These are phyloP conservation scores for Ictidomys tridecemlineatus DNA, from an alignment of 2,113 vertebrate genomes.

Conservation along the genomic window DNA sequence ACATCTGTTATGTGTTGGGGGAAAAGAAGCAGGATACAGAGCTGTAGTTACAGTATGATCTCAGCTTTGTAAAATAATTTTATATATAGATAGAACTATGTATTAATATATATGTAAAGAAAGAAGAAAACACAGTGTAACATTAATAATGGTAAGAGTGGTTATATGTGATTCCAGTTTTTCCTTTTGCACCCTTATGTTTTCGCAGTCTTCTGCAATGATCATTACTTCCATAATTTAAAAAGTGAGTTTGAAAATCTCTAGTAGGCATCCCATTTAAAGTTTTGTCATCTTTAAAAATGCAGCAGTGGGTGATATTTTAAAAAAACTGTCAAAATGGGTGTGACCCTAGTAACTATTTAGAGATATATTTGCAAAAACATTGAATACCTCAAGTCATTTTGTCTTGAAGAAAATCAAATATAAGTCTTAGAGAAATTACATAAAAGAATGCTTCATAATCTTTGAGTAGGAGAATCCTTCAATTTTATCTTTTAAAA, in stretches of 20 bases:
- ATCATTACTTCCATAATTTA: slow-evolving; percentile 44
- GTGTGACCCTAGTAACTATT: slow-evolving; percentile 1
- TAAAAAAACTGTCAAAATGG: slow-evolving; percentile 1
- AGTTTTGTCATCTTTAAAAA: slow-evolving; percentile 57
- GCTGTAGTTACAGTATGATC: background rate
- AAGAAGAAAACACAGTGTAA: slow-evolving; percentile 42
- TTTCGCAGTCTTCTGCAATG: slow-evolving; percentile 31
- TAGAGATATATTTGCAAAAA: slow-evolving; percentile 60
- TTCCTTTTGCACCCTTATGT: background rate
- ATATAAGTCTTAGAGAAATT: slow-evolving; percentile 53
- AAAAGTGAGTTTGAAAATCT: slow-evolving; percentile 54
- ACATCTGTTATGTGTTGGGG: background rate
- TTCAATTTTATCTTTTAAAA: slow-evolving; percentile 30
- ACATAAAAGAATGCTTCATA: slow-evolving; percentile 26
- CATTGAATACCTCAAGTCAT: slow-evolving; percentile 51
- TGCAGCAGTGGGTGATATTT: slow-evolving; percentile 9
- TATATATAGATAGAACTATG: slow-evolving; percentile 26
- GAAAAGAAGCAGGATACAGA: slow-evolving; percentile 26
- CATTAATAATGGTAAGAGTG: slow-evolving; percentile 4
- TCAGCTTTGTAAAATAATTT: slow-evolving; percentile 59
- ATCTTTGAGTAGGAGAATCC: slow-evolving; percentile 38
- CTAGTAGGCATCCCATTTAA: slow-evolving; percentile 46
- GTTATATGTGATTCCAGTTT: slow-evolving; percentile 22
- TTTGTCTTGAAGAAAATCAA: slow-evolving; percentile 61
- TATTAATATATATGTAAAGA: slow-evolving; percentile 51